A percentile compares a stretch with the other conserved stretches of the same genome.
Conservation (phyloP, 2,888 invertebrate species). For the Conchocele bisecta region DNA sequence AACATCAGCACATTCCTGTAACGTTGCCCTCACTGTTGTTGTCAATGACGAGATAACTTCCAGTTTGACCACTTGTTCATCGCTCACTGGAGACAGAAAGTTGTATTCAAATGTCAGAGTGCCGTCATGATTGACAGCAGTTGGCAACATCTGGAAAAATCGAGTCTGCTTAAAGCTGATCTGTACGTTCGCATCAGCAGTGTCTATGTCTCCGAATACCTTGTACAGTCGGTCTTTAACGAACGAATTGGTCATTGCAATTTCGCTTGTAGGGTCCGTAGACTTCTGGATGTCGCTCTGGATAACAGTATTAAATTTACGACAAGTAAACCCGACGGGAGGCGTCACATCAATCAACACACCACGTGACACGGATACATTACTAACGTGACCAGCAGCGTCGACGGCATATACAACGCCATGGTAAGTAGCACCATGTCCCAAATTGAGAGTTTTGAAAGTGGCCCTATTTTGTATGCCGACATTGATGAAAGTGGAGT, state of each 20-base stretch:
- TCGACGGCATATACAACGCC: slow-evolving; percentile 47
- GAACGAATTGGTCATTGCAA: not conserved
- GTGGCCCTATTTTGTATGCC: slow-evolving; percentile 20
- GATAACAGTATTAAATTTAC: not conserved
- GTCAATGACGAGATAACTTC: no score
- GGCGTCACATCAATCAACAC: not conserved
- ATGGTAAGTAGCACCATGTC: slow-evolving; percentile 18
- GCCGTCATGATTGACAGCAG: no score
- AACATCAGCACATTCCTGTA: no score
- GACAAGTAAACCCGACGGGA: no score
- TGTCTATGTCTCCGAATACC: not conserved
- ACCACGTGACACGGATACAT: slow-evolving; percentile 9
- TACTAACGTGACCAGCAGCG: slow-evolving; percentile 45
- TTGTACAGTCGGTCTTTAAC: not conserved
- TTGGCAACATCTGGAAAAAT: no score
- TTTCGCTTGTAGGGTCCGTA: not conserved
- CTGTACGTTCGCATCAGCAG: not conserved
- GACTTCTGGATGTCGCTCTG: not conserved
- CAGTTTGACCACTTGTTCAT: no score
- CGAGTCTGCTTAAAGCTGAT: not conserved
- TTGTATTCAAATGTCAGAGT: no score
- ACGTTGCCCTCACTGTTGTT: no score
- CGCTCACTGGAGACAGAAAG: no score
- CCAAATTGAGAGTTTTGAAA: slow-evolving; percentile 6
- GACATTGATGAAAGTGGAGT: slow-evolving; percentile 7